Evolutionary conservation across 2,888 invertebrate genomes (phyloP).

Genomic region (Neoitamus cyanurus): DNA sequence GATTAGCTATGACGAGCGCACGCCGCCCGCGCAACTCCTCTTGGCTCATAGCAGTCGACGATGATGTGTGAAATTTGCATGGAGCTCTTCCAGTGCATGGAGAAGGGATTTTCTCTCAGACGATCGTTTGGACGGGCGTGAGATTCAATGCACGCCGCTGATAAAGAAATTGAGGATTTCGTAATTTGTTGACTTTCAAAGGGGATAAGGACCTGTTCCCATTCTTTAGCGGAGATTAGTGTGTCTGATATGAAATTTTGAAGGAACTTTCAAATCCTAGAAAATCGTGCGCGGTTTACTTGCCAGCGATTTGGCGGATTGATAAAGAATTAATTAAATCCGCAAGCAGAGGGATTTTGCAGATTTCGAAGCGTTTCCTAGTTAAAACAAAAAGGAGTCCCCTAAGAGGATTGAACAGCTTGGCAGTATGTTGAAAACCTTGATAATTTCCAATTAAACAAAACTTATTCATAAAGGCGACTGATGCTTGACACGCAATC

Average conservation of each 20-base stretch:
- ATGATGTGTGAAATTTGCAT: slow-evolving; percentile 1
- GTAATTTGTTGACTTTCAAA: not conserved
- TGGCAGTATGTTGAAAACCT: too few relatives aligned
- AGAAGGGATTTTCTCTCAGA: not conserved
- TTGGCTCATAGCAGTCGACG: not conserved
- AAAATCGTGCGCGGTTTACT: not conserved
- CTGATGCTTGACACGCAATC: too few relatives aligned
- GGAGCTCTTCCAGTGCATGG: not conserved
- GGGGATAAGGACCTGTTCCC: not conserved
- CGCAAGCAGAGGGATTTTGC: not conserved
- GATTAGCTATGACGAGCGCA: not conserved
- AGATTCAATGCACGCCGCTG: not conserved
- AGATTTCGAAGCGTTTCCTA: not conserved
- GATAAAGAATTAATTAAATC: not conserved
- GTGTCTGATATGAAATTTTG: not conserved
- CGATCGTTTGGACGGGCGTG: not conserved
- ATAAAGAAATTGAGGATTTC: not conserved
- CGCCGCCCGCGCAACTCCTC: not conserved
- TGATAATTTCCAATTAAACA: too few relatives aligned
- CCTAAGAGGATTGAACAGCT: not conserved
- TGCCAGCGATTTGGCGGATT: not conserved
- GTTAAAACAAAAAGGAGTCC: not conserved
- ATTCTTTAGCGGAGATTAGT: not conserved
- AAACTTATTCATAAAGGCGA: too few relatives aligned
- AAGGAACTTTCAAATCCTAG: not conserved